Percentiles rank a stretch among this genome's conserved stretches.
phyloP scores from a whole-genome alignment of 2,888 invertebrate genomes.

The Sepiola atlantica region DNA sequence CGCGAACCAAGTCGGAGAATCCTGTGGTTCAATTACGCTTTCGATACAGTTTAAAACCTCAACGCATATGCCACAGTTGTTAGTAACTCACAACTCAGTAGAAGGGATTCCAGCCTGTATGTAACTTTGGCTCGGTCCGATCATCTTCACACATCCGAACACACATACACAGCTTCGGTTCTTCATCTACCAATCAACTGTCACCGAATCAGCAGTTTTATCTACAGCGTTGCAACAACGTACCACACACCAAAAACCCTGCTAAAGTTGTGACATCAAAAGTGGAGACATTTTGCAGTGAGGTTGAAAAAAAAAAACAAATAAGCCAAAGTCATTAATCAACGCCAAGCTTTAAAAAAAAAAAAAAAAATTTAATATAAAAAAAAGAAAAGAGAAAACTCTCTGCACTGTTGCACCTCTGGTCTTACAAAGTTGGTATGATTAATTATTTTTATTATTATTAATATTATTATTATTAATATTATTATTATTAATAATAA shows the following conservation, averaged over 20 bases:
- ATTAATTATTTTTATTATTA: not conserved
- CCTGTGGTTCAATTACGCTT: slow-evolving; percentile 15
- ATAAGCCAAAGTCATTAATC: slow-evolving; percentile 19
- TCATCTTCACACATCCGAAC: slow-evolving; percentile 40
- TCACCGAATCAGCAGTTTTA: slow-evolving; percentile 41
- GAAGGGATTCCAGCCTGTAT: slow-evolving; percentile 24
- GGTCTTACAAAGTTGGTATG: slow-evolving; percentile 32
- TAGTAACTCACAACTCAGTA: not conserved
- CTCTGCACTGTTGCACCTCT: not conserved
- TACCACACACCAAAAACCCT: slow-evolving; percentile 9
- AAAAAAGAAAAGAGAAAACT: not conserved
- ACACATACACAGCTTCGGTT: slow-evolving; percentile 40
- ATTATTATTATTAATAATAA: not conserved
- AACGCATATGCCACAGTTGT: not conserved
- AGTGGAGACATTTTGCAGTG: not conserved
- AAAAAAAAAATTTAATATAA: not conserved
- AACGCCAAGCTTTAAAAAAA: slow-evolving; percentile 18
- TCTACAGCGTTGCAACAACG: not conserved
- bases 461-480: not conserved
- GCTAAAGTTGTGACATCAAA: not conserved
- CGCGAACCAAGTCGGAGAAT: not conserved
- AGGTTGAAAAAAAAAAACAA: not conserved
- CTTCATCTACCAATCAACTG: slow-evolving; percentile 39
- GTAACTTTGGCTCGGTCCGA: slow-evolving; percentile 39
- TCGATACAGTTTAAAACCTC: not conserved